Evolutionary conservation across 1,140 invertebrate genomes (phyloP).

Genomic region (Tetramorium simillimum): DNA sequence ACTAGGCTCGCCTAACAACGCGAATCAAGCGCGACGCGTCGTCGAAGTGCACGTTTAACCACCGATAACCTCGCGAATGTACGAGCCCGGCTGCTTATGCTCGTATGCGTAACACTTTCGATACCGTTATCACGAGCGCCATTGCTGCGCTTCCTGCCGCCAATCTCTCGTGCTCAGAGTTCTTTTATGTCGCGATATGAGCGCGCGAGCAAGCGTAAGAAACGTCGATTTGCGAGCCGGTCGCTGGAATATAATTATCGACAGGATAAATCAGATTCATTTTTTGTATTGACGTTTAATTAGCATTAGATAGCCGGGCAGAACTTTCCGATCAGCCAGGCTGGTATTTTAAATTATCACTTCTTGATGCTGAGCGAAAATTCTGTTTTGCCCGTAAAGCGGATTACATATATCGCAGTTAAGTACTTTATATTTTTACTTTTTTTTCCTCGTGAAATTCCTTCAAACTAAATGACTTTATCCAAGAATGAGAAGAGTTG

Average conservation of each 20-base stretch:
- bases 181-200: conserved; percentile 42
- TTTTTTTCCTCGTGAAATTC: not conserved
- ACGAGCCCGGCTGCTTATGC: conserved; percentile 27
- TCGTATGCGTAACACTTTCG: conserved; percentile 73
- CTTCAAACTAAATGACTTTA: not conserved
- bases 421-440: not conserved
- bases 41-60: conserved; percentile 51
- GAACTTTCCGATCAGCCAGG: conserved; percentile 35
- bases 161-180: conserved; percentile 42
- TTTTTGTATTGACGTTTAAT: conserved; percentile 46
- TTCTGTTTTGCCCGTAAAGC: not conserved
- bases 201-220: conserved; percentile 23
- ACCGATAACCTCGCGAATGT: conserved; percentile 60
- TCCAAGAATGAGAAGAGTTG: not conserved
- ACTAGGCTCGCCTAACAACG: conserved; percentile 16
- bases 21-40: conserved; percentile 12
- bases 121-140: conserved; percentile 74
- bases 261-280: conserved; percentile 37
- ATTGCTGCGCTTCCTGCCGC: conserved; percentile 69
- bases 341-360: conserved; percentile 40
- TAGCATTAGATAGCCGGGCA: conserved; percentile 52
- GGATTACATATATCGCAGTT: not conserved
- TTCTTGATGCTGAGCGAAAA: conserved; percentile 12
- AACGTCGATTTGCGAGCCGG: conserved; percentile 43
- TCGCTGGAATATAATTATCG: conserved; percentile 61